Evolutionary conservation across 2,113 vertebrate species (phyloP).

Genomic region (Cochlearius cochlearius): DNA sequence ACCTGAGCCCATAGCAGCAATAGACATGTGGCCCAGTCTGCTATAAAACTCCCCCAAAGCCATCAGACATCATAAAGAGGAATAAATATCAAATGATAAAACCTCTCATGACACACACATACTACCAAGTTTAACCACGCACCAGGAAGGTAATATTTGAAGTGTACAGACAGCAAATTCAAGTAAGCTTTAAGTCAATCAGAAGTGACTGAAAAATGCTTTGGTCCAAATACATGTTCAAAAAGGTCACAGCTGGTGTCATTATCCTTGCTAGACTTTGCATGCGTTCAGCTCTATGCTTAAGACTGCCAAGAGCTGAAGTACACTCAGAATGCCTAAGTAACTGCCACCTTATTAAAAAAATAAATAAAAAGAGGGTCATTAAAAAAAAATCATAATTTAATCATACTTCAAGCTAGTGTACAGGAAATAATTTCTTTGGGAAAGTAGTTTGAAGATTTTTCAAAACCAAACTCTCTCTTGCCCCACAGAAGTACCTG

Average conservation of each 20-base stretch:
- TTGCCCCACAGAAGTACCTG: not conserved
- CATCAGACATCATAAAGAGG: not conserved
- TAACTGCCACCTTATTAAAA: constrained; percentile 56
- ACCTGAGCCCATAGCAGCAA: not conserved
- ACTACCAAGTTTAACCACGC: not conserved
- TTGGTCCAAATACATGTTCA: constrained; percentile 68
- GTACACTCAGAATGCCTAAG: constrained; percentile 52
- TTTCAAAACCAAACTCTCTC: constrained; percentile 10
- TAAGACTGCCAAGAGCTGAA: constrained; percentile 58
- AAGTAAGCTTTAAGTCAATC: constrained; percentile 71
- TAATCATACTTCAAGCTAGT: constrained; percentile 5
- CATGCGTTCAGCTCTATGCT: constrained; percentile 49
- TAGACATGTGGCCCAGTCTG: fast-evolving
- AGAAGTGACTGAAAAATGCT: constrained; percentile 68
- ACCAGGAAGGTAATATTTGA: constrained; percentile 51
- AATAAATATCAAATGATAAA: not conserved
- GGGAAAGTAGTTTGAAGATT: not conserved
- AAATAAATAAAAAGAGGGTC: not conserved
- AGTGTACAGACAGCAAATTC: constrained; percentile 66
- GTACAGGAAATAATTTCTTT: not conserved
- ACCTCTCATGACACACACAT: fast-evolving
- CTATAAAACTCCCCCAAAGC: not conserved
- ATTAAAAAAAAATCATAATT: not conserved
- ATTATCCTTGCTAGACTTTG: constrained; percentile 72
- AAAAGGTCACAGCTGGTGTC: constrained; percentile 76